phyloP scores from a whole-genome alignment of 2,113 vertebrate species.

The Phyllostomus hastatus region DNA sequence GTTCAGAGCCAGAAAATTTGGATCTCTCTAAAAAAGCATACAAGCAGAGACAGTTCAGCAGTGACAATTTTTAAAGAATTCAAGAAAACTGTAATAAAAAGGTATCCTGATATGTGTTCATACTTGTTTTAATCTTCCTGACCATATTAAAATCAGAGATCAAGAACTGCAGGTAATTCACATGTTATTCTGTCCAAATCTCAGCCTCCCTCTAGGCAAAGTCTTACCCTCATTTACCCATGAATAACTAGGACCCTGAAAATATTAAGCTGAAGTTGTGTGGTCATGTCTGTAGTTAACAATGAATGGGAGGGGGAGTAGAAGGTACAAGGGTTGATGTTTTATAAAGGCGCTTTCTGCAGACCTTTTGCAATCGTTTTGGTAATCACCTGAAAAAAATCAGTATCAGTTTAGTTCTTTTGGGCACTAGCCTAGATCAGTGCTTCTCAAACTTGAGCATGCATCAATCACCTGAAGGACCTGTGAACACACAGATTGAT shows the following conservation, averaged over 20 bases:
- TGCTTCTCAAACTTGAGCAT: not conserved
- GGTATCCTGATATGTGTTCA: not conserved
- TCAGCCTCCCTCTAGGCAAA: not conserved
- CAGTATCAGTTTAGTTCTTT: not conserved
- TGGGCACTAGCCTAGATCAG: not conserved
- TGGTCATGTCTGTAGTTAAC: not conserved
- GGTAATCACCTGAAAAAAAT: not conserved
- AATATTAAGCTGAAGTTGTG: not conserved
- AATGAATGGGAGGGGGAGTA: not conserved
- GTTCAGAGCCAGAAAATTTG: not conserved
- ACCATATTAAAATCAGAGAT: constrained; percentile 4
- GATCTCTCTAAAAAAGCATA: not conserved
- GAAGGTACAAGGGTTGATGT: not conserved
- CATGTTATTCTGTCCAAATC: not conserved
- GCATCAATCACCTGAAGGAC: not conserved
- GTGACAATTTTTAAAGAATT: not conserved
- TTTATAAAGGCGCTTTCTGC: not conserved
- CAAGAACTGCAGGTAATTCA: not conserved
- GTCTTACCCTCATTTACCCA: not conserved
- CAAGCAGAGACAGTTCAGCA: not conserved
- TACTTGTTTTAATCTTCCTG: constrained; percentile 4
- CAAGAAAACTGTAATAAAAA: not conserved
- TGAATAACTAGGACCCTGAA: constrained; percentile 27
- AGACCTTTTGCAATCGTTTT: not conserved
- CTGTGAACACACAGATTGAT: not conserved